Base-by-base conservation (phyloP, 2,113 vertebrate species). In the Strigops habroptila region DNA sequence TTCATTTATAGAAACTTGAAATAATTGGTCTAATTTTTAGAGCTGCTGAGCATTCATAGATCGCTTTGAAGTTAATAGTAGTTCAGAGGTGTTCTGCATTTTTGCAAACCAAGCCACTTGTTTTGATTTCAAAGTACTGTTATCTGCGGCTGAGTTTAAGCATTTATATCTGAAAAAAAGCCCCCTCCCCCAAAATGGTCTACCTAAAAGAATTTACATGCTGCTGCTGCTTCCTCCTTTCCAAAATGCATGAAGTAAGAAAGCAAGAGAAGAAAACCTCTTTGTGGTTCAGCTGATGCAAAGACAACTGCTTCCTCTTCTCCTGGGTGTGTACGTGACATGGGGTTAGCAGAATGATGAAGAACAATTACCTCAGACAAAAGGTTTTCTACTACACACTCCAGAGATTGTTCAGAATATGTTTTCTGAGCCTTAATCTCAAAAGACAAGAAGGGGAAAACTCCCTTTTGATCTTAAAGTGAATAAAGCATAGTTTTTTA, bases 1-100 rank as follows among this genome's bases (percentile, higher is more conserved):
- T 93, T 93, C 86, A 64, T 75, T 51, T 68, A 84, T 46, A 93
- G 81, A 92, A 94, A 91, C 77, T 90, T 88, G 35, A 95, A 95
- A 91, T 94, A 95, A 95, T 93, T 96, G 64, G 37, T 95, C 86
- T 89, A 68, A 91, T 86, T 96, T 88, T 93, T 82, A 90, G 14
- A 92, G 60, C 77, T 93, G 65, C 82, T 91, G 73, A 92, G 46
- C 37, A 63, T 83, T 90, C 82, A 75, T 27, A 64, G 37, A 91
- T 71, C 1, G 0, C 95, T 96, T 97, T 97, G 95, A 97, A 93
- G 92, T 95, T 82, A 82, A 71, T 68, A 92, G 64, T 30, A 94
- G 78, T 75, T 91, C 71, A 86, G 76, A 92, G 30, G 27, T 71
- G 39, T 35, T 92, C 73, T 93, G 64, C 62, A 91, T 92, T 94